Evolutionary conservation across 2,888 invertebrate species (phyloP), one percentile per base, ranked within the genome.

Genomic region (Plagiodera versicolora): DNA sequence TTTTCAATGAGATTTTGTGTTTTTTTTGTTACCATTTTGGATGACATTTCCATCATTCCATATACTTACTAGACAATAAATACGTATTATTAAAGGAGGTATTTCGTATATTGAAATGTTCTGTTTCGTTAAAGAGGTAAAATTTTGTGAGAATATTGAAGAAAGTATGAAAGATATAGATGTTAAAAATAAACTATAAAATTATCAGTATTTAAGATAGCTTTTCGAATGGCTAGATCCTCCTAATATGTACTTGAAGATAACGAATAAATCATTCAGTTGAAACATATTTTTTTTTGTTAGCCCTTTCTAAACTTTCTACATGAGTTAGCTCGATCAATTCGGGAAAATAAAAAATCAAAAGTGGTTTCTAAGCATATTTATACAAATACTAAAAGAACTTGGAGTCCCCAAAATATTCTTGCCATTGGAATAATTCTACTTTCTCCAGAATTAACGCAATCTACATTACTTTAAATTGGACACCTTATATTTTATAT

Each of bases 151-250:
- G 63, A 72, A 73, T 71, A 70, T 70, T 70, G 67, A 57, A 56
- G 64, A 60, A 66, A 67, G 70, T 71, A 68, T 65, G 60, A 65
- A 67, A 64, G 61, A 71, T 70, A 77, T 77, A 75, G 75, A 77
- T 77, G 77, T 77, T 76, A 73, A 75, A 77, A 73, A 74, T 75
- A 76, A 76, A 75, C 75, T 75, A 78, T 77, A 76, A 78, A n/a
- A 79, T 78, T 80, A 80, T 80, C 80, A 80, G 80, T 80, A 80
- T 80, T 80, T 79, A 80, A 76, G 75, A 79, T 80, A 80, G 80
- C 80, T 80, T 80, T 76, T 80, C 75, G 76, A 79, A 78, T 76
- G 79, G 80, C 79, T 80, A 80, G 79, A 78, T 77, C 80, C 78
- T 79, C 79, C 80, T 80, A 79, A 78, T 75, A 77, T 80, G 79